Conservation (phyloP, 2,113 vertebrate genomes). For the Melanostigma gelatinosum region DNA sequence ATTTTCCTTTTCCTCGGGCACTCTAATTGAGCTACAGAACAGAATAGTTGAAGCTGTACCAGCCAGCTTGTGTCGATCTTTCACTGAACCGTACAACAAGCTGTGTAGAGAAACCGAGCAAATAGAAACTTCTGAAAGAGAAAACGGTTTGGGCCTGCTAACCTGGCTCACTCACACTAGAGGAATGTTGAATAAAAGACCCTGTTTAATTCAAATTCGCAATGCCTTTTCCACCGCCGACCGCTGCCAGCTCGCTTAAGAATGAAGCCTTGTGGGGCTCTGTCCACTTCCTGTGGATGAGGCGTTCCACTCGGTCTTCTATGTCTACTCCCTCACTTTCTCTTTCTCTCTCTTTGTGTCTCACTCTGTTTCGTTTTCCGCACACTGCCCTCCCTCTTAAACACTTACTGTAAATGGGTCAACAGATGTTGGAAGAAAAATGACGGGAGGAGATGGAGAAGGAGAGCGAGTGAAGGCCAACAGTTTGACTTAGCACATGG, state of each 20-base stretch:
- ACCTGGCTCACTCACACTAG: slow-evolving; percentile 50
- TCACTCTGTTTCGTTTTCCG: slow-evolving; percentile 35
- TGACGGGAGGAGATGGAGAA: slow-evolving; percentile 41
- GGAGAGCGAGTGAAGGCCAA: slow-evolving; percentile 15
- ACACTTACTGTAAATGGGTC: slow-evolving; percentile 66
- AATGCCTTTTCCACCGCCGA: slow-evolving; percentile 61
- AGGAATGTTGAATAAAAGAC: slow-evolving; percentile 67
- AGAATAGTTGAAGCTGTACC: slow-evolving; percentile 17
- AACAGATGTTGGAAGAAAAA: slow-evolving; percentile 65
- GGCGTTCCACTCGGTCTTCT: slow-evolving; percentile 51
- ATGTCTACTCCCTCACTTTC: slow-evolving; percentile 6
- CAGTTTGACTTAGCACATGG: slow-evolving; percentile 43
- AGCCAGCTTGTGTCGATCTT: slow-evolving; percentile 16
- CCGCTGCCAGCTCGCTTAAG: slow-evolving; percentile 56
- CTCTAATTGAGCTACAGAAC: slow-evolving; percentile 14
- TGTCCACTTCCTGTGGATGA: slow-evolving; percentile 58
- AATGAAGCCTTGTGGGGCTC: slow-evolving; percentile 66
- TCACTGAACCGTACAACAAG: slow-evolving; percentile 21
- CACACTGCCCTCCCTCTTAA: slow-evolving; percentile 17
- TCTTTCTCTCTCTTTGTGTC: neutral
- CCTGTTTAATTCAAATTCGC: slow-evolving; percentile 69
- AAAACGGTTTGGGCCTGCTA: slow-evolving; percentile 32
- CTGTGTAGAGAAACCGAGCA: slow-evolving; percentile 19
- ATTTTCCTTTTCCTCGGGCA: slow-evolving; percentile 24
- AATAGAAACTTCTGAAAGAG: slow-evolving; percentile 28